phyloP scores from a whole-genome alignment of 1,140 invertebrate species.

The Leptinotarsa lineolata region DNA sequence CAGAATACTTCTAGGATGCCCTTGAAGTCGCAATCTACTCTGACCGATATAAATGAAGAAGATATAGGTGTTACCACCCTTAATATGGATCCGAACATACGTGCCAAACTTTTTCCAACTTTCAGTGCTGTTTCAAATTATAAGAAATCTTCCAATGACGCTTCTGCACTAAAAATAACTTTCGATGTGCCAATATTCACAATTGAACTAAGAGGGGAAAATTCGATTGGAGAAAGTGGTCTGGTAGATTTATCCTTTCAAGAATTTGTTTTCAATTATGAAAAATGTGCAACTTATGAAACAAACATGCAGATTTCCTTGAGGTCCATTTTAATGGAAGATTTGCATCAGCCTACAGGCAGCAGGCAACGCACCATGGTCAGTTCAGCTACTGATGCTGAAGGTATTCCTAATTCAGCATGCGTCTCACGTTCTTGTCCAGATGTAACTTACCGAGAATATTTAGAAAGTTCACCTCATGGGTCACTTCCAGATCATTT shows the following conservation, averaged over 20 bases:
- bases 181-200: conserved; percentile 73
- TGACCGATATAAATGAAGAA: conserved; percentile 56
- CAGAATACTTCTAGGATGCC: conserved; percentile 31
- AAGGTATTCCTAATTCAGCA: conserved; percentile 57
- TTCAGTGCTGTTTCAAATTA: conserved; percentile 24
- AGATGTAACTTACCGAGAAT: conserved; percentile 61
- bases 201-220: conserved; percentile 71
- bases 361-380: conserved; percentile 75
- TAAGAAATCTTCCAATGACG: conserved; percentile 18
- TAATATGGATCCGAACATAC: conserved; percentile 64
- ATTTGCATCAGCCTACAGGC: conserved; percentile 75
- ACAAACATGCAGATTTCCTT: conserved; percentile 77
- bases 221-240: conserved; percentile 67
- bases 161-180: conserved; percentile 33
- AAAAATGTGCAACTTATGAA: conserved; percentile 67
- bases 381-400: conserved; percentile 60
- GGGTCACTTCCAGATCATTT: conserved; percentile 72
- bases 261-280: conserved; percentile 78
- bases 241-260: conserved; percentile 81
- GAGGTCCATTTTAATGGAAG: conserved; percentile 84
- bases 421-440: conserved; percentile 85
- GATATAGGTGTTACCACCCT: conserved; percentile 60
- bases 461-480: conserved; percentile 42
- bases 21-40: conserved; percentile 31
- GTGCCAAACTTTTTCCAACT: conserved; percentile 58